Base-by-base conservation (phyloP, 2,888 invertebrate genomes). In the Apamea crenata region DNA sequence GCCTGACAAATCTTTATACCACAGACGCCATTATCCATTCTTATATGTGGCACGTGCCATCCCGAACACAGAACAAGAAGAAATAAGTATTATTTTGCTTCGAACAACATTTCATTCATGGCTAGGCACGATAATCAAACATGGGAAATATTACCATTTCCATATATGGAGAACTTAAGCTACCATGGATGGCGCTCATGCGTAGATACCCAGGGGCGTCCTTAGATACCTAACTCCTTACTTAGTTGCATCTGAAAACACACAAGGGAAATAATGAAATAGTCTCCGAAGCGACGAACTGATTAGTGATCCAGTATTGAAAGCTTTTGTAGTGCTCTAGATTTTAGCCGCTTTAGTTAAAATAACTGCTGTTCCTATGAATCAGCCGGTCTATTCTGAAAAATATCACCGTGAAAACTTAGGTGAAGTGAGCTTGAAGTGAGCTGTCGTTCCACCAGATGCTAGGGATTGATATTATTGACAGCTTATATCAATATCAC, bases 241-340 rank as follows among this genome's bases (percentile, higher is more conserved):
- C 21, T 36, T 40, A 61, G 29, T 50, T 36, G 53, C 71, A 67
- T 74, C 53, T 82, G 18, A 18, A 67, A 72, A 65, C 25, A 78
- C 32, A 32, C 70, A 32, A 68, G 70, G 66, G 70, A 74, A 82
- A 74, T 74, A 67, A 53, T 72, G 44, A 21, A 56, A 72, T 61
- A 14, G 59, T 70, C 12, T 70, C 1, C 6, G 29, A 29, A 50
- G 65, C 40, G 8, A 75, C 21, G 25, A 29, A 74, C 47, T 73
- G 29, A 80, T 80, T 73, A 67, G 61, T 47, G 32, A 70, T 44
- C 8, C 6, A 29, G 32, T 40, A 65, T 63, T 56, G n/a, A 71
- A 71, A 63, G 32, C 29, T 47, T 78, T 21, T 70, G 2, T 16
- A 18, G 50, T 53, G 59, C 12, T 66, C n/a, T 70, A 53, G 16